Base-by-base conservation (phyloP, 2,888 invertebrate genomes). In the Actias luna region DNA sequence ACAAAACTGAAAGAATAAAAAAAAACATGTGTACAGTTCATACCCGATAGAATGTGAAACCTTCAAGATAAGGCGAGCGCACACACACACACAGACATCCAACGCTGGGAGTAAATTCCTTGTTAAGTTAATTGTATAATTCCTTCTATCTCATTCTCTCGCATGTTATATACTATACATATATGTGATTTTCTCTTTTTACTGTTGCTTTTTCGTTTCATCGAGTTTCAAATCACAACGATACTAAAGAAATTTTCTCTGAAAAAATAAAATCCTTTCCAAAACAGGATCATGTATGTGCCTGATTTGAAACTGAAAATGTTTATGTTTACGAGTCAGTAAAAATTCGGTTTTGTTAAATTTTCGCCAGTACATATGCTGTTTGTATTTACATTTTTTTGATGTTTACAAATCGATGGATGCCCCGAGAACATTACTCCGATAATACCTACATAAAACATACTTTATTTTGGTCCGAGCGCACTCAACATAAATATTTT, bases 401-500 rank as follows among this genome's bases (percentile, higher is more conserved):
- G 55, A 55, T 55, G n/a, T 55, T 55, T 29, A 55, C 55, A 55
- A 55, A 55, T 55, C 29, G 55, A 55, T 55, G 55, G 46, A 57
- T 39, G 29, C 46, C 61, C 35, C 31, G 31, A 39, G 33, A 31
- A 58, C 55, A 42, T 62, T 39, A 58, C 42, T 62, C 18, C 42
- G 31, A 25, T 55, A 33, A 25, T 22, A 33, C 39, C 36, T 57
- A 61, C 61, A 61, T 18, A 3, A 25, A 42, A 57, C 29, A 50
- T 50, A 29, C 27, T 55, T 62, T 62, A 58, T 57, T 62, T 36
- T 33, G 39, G 31, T 39, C 58, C 61, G 18, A 5, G 29, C 39
- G 31, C 33, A 62, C 58, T 33, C 31, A 57, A 62, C 58, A 58
- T 58, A 62, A 62, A 62, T 62, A 62, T 58, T 22, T 42, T 58